Evolutionary conservation across 2,113 vertebrate species (phyloP), one percentile per base, ranked within the genome.

Genomic region (Antennarius striatus): DNA sequence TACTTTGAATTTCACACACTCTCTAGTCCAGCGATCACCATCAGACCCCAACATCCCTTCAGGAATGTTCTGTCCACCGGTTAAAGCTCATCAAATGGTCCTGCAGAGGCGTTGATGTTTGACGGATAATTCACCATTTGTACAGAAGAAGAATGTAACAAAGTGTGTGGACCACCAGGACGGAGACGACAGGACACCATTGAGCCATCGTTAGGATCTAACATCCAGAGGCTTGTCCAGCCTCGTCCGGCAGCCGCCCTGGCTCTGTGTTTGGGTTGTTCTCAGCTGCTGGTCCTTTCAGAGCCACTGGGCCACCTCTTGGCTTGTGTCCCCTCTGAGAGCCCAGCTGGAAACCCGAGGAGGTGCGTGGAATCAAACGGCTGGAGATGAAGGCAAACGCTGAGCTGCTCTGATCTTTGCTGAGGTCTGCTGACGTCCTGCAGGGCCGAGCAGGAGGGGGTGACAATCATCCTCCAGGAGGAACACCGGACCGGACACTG

Each of bases 91-190:
- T 73, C 74, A 86, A 75, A 84, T 78, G 67, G 65, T 52, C 32
- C 10, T 3, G 28, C 10, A 0, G 49, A 67, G 73, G 75, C 30
- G 76, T 77, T 10, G 59, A 82, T 42, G 52, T 46, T 55, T 39
- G 0, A 46, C 58, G 17, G 75, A 74, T 64, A 71, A 77, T 22
- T 22, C 82, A 75, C 80, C 88, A 91, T 91, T 90, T 92, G 90
- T 71, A 86, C 78, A 43, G 60, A 67, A 79, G 46, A 75, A 83
- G 79, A 90, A 90, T 90, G 87, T 90, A 87, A 78, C 89, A 82
- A 76, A 87, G 63, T 64, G 84, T 91, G 72, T 52, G 83, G 94
- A 92, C 95, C 94, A 95, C 94, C 94, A 95, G 73, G 71, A 77
- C 28, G 43, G 51, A 12, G 29, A 14, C n/a, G 62, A 58, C 51